A percentile compares a stretch with the other conserved stretches of the same genome.
Evolutionary conservation across 2,888 invertebrate genomes (phyloP).

Genomic region (Drosophila buzzatii): DNA sequence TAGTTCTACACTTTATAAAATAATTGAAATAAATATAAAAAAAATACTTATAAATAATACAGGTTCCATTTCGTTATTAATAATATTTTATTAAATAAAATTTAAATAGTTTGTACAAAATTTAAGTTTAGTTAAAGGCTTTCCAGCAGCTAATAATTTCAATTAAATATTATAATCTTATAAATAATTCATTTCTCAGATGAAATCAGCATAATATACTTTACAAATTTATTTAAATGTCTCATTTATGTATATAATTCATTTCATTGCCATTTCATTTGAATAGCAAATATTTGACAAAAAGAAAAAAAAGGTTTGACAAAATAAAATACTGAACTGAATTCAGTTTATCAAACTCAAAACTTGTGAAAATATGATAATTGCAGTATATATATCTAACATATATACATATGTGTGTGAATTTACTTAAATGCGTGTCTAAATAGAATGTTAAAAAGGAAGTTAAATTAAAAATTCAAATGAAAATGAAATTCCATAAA

Average conservation of each 20-base stretch:
- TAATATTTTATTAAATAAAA: too few species aligned
- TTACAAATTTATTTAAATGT: too few species aligned
- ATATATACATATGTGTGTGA: not conserved
- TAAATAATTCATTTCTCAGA: too few species aligned
- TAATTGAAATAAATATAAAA: too few species aligned
- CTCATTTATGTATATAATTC: conserved; percentile 3
- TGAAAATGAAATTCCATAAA: not conserved
- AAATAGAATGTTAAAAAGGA: not conserved
- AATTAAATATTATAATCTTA: not conserved
- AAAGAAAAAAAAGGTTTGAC: not conserved
- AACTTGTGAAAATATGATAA: not conserved
- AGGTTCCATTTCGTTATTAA: too few species aligned
- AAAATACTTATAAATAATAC: too few species aligned
- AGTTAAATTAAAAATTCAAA: not conserved
- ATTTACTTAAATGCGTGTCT: not conserved
- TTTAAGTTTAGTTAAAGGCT: not conserved
- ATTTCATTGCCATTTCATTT: not conserved
- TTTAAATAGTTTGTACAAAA: too few species aligned
- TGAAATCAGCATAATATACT: too few species aligned
- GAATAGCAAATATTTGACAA: not conserved
- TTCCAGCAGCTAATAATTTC: not conserved
- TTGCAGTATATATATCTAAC: not conserved
- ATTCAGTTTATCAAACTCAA: not conserved
- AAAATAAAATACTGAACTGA: not conserved
- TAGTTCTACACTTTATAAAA: too few species aligned